Evolutionary conservation across 2,113 vertebrate species (phyloP).

Genomic region (Lophius piscatorius): DNA sequence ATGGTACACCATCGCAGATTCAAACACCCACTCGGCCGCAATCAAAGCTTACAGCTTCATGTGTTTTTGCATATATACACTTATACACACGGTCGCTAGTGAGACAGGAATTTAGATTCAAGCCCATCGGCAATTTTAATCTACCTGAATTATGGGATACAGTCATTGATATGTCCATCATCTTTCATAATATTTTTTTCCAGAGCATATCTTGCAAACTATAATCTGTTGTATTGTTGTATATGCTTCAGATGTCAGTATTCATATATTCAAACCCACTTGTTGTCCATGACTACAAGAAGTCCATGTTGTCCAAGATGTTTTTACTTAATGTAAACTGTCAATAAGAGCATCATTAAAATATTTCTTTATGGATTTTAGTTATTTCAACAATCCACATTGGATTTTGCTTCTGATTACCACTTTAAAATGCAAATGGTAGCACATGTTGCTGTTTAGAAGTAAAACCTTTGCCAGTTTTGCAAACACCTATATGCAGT

Average conservation of each 20-base stretch:
- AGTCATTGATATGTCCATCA: too few species aligned
- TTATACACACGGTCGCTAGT: neutral
- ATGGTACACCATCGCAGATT: slow-evolving; percentile 55
- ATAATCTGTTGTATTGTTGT: too few species aligned
- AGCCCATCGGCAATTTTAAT: too few species aligned
- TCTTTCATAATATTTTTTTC: too few species aligned
- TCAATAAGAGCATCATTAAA: too few species aligned
- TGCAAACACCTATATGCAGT: slow-evolving; percentile 14
- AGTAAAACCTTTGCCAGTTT: neutral
- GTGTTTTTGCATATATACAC: slow-evolving; percentile 22
- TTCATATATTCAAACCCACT: slow-evolving; percentile 9
- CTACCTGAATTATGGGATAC: too few species aligned
- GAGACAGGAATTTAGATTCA: slow-evolving; percentile 1
- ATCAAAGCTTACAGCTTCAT: slow-evolving; percentile 42
- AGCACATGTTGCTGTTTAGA: slow-evolving; percentile 13
- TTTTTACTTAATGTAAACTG: too few species aligned
- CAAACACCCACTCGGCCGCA: slow-evolving; percentile 45
- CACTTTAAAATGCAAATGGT: slow-evolving; percentile 7
- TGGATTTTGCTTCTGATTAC: neutral
- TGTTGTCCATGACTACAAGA: too few species aligned
- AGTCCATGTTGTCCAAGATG: too few species aligned
- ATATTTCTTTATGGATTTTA: too few species aligned
- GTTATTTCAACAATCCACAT: neutral
- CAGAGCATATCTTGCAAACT: too few species aligned
- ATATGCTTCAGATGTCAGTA: slow-evolving; percentile 2